These are phyloP conservation scores for Ceratotherium simum DNA, from an alignment of 2,113 vertebrate species.

Conservation along the genomic window DNA sequence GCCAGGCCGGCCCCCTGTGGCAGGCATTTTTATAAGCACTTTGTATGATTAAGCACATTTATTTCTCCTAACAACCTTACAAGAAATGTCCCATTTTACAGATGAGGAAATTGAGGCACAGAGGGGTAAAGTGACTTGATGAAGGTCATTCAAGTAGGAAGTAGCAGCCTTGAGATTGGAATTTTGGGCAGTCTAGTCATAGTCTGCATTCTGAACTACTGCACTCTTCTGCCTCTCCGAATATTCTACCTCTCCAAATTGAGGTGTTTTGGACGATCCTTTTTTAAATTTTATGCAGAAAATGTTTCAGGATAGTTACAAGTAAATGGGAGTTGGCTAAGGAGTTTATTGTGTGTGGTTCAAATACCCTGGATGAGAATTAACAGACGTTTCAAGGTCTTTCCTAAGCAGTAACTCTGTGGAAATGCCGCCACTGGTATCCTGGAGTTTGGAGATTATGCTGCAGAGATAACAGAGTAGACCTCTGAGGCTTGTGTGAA, in stretches of 20 bases:
- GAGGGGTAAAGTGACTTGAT: not conserved
- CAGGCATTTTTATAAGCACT: not conserved
- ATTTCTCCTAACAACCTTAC: not conserved
- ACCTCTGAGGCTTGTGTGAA: not conserved
- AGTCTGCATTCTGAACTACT: not conserved
- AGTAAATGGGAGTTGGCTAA: not conserved
- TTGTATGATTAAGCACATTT: not conserved
- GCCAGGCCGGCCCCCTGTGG: no score
- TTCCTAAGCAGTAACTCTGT: not conserved
- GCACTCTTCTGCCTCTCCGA: not conserved
- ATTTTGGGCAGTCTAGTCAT: not conserved
- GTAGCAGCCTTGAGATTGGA: not conserved
- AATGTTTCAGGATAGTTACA: not conserved
- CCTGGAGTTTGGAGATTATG: not conserved
- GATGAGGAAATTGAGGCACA: not conserved
- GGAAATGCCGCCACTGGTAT: not conserved
- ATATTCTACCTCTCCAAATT: not conserved
- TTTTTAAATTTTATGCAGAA: not conserved
- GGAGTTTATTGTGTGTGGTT: not conserved
- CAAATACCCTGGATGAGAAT: not conserved
- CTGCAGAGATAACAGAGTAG: not conserved
- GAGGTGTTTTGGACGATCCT: not conserved
- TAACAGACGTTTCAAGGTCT: not conserved
- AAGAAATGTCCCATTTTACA: not conserved
- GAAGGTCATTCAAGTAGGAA: not conserved